Conservation (phyloP, 2,113 vertebrate species). For the Progne subis region DNA sequence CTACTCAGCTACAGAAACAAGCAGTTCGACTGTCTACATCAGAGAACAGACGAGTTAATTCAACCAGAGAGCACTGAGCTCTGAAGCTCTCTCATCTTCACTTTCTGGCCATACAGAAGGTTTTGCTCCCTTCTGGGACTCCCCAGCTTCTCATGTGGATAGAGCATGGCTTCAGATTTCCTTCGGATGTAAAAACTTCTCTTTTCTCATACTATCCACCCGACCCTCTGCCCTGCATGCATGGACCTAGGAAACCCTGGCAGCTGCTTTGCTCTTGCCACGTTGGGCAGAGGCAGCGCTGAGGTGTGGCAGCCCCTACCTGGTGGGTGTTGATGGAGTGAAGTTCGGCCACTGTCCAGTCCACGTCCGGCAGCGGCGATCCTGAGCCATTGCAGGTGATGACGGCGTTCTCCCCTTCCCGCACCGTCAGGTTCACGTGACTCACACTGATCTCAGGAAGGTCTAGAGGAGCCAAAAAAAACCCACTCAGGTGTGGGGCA, state of each 20-base stretch:
- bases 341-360: conserved; percentile 91
- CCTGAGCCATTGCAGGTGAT: conserved; percentile 95
- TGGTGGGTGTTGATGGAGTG: conserved; percentile 97
- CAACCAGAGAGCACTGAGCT: not conserved
- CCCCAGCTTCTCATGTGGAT: not conserved
- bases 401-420: conserved; percentile 91
- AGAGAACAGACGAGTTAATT: not conserved
- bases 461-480: conserved; percentile 72
- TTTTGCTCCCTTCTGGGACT: not conserved
- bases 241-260: not conserved
- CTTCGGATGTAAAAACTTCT: not conserved
- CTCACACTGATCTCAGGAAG: conserved; percentile 95
- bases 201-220: not conserved
- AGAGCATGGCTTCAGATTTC: fast-evolving
- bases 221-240: not conserved
- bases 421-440: conserved; percentile 88
- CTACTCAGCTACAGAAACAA: not conserved
- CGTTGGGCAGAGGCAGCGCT: fast-evolving
- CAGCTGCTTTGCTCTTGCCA: not conserved
- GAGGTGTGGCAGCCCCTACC: conserved; percentile 67
- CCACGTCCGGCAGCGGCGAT: conserved; percentile 90
- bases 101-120: not conserved
- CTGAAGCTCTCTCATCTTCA: not conserved
- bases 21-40: not conserved
- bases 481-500: not conserved